Evolutionary conservation across 2,888 invertebrate species (phyloP).

Genomic region (Erpobdella octoculata): DNA sequence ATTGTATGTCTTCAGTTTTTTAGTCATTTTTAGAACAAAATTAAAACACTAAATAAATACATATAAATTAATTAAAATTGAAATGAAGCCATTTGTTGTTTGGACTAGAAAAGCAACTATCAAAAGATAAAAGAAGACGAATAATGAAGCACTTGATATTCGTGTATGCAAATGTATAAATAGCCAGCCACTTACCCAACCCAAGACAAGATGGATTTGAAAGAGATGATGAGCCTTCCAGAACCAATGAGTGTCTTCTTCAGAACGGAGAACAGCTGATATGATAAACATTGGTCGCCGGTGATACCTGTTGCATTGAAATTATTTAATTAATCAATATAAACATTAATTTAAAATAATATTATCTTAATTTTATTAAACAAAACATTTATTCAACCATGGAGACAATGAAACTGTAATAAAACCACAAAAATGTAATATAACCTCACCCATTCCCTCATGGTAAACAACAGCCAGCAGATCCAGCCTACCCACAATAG

Average conservation of each 20-base stretch:
- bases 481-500: slow-evolving; percentile 61
- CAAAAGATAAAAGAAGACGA: neutral
- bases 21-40: neutral
- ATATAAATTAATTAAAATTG: too few species aligned
- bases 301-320: slow-evolving; percentile 43
- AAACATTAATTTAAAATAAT: neutral
- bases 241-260: slow-evolving; percentile 39
- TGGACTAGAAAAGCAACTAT: too few species aligned
- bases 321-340: neutral
- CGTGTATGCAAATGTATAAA: neutral
- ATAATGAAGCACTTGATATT: neutral
- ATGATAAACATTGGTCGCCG: slow-evolving; percentile 50
- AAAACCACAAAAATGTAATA: neutral
- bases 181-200: slow-evolving; percentile 46
- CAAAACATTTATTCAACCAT: neutral
- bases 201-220: slow-evolving; percentile 50
- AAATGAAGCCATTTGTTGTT: too few species aligned
- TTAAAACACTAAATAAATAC: neutral
- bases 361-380: neutral
- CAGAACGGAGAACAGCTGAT: slow-evolving; percentile 43
- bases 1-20: too few species aligned
- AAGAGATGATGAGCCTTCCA: slow-evolving; percentile 47
- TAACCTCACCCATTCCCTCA: slow-evolving; percentile 54
- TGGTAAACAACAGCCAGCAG: slow-evolving; percentile 64
- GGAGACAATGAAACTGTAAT: neutral